Evolutionary conservation across 1,140 invertebrate species (phyloP).

Genomic region (Drosophila lacertosa): DNA sequence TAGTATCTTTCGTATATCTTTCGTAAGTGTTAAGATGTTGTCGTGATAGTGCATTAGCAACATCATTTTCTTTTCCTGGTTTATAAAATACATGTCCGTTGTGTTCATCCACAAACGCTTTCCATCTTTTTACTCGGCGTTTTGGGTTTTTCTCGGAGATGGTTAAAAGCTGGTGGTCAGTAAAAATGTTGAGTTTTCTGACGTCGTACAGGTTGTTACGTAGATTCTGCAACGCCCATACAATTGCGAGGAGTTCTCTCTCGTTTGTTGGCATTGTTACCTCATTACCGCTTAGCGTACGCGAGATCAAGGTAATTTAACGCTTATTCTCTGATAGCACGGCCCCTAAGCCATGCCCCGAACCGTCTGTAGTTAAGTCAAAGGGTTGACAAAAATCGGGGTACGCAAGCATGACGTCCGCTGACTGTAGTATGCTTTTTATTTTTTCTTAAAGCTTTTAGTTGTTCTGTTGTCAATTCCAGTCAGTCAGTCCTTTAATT

Average conservation of each 20-base stretch:
- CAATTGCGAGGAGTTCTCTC: not conserved
- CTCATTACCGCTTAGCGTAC: too few relatives aligned
- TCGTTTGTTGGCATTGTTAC: too few relatives aligned
- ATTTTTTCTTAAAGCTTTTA: too few relatives aligned
- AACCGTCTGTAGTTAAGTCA: not conserved
- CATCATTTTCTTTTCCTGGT: constrained; percentile 15
- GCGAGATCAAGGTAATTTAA: not conserved
- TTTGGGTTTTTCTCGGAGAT: too few relatives aligned
- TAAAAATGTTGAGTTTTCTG: not conserved
- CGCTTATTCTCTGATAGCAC: not conserved
- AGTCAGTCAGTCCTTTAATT: not conserved
- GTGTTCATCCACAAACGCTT: too few relatives aligned
- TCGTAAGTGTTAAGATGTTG: not conserved
- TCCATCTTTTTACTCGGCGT: too few relatives aligned
- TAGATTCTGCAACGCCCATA: not conserved
- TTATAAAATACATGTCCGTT: constrained; percentile 29
- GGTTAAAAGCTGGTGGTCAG: too few relatives aligned
- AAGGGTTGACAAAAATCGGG: not conserved
- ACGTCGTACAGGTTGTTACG: constrained; percentile 4
- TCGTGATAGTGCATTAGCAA: constrained; percentile 15
- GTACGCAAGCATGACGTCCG: too few relatives aligned
- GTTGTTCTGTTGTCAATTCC: not conserved
- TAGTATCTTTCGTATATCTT: too few relatives aligned
- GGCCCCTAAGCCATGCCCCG: not conserved
- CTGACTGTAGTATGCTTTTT: too few relatives aligned